Conservation (phyloP, 2,797 vertebrate genomes). For the Bufotes viridis region DNA sequence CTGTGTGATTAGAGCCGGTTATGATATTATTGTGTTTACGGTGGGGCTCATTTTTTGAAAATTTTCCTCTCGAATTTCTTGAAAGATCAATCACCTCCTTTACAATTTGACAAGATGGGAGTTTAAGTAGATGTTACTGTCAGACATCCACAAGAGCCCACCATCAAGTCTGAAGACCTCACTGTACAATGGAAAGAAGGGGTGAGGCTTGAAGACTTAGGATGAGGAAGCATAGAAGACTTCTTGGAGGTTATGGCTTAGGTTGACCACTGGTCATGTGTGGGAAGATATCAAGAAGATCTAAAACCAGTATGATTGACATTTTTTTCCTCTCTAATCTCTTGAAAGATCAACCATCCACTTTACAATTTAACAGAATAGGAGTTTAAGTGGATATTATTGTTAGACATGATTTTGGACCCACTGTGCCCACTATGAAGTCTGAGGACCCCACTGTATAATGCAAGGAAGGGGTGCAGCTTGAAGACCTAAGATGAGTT, state of each 20-base stretch:
- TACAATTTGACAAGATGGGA: conserved; percentile 41
- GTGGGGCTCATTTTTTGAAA: conserved; percentile 13
- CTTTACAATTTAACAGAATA: conserved; percentile 36
- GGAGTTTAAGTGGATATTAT: conserved; percentile 30
- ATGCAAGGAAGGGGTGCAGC: neutral
- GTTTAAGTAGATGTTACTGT: conserved; percentile 38
- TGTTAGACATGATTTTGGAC: conserved; percentile 19
- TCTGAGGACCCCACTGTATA: neutral
- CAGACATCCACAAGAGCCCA: neutral
- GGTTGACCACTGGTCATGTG: no score
- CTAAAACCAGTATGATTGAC: no score
- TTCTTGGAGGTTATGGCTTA: neutral
- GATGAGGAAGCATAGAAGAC: neutral
- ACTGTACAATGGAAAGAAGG: neutral
- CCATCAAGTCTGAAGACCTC: neutral
- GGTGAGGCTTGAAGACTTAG: neutral
- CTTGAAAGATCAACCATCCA: conserved; percentile 37
- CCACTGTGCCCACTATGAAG: neutral
- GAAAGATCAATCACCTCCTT: conserved; percentile 39
- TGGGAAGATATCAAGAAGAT: no score
- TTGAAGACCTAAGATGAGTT: no score
- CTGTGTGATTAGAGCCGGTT: conserved; percentile 9
- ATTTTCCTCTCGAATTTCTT: conserved; percentile 7
- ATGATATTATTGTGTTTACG: conserved; percentile 32
- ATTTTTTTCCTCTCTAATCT: conserved; percentile 10